Percentiles rank a stretch among this genome's conserved stretches.
These are phyloP conservation scores for Leucosticte australis DNA, from an alignment of 2,113 vertebrate genomes.

Conservation along the genomic window DNA sequence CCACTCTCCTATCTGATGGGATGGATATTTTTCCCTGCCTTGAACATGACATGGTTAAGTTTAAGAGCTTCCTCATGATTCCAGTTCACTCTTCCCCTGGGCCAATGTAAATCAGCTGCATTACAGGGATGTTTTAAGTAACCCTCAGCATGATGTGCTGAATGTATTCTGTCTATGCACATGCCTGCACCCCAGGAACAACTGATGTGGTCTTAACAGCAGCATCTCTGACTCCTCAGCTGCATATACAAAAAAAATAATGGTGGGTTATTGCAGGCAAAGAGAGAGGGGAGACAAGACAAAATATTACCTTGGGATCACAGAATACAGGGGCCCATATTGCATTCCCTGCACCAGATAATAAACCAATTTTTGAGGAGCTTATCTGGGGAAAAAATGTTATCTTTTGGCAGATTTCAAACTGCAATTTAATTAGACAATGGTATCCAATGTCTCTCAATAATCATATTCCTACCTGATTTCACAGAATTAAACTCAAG, in stretches of 20 bases:
- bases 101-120: constrained; percentile 33
- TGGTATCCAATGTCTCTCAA: not conserved
- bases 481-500: not conserved
- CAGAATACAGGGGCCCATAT: not conserved
- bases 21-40: constrained; percentile 28
- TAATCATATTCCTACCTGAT: not conserved
- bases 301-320: not conserved
- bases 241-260: not conserved
- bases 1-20: not conserved
- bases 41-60: constrained; percentile 7
- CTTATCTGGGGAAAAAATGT: not conserved
- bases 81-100: not conserved
- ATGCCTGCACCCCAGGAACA: not conserved
- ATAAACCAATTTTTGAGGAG: not conserved
- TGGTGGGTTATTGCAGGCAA: not conserved
- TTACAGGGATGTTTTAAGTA: not conserved
- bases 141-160: not conserved
- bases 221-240: not conserved
- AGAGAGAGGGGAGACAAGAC: not conserved
- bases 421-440: constrained; percentile 22
- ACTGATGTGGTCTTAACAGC: not conserved
- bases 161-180: not conserved
- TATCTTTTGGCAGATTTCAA: not conserved
- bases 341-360: not conserved
- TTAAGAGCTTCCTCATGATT: constrained; percentile 16